Evolutionary conservation across 2,888 invertebrate species (phyloP).

Genomic region (Conus canariensis): DNA sequence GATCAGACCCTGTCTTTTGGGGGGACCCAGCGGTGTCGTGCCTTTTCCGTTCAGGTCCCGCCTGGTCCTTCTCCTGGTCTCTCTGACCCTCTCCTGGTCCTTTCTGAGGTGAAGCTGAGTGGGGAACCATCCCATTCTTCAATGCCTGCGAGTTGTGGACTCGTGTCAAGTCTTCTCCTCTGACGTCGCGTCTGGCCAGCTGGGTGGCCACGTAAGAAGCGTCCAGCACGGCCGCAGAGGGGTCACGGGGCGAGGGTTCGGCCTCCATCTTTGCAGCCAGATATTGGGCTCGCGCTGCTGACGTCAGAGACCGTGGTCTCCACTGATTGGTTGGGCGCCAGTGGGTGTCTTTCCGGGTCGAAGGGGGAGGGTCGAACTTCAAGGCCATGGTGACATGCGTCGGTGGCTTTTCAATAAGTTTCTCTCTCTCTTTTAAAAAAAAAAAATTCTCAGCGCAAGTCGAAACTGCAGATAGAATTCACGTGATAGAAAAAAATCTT

Average conservation of each 20-base stretch:
- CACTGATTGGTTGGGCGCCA: constrained; percentile 18
- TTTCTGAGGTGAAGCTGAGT: not conserved
- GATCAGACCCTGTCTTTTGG: not conserved
- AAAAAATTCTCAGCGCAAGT: too few relatives aligned
- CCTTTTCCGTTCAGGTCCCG: not conserved
- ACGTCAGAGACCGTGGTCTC: not conserved
- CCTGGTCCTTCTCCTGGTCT: not conserved
- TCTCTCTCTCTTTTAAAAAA: too few relatives aligned
- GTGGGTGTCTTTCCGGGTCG: not conserved
- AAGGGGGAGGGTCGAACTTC: not conserved
- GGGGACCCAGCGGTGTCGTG: not conserved
- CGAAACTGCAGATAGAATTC: too few relatives aligned
- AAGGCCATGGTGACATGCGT: not conserved
- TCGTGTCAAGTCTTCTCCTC: not conserved
- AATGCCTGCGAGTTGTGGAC: not conserved
- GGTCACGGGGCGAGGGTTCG: not conserved
- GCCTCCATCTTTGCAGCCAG: not conserved
- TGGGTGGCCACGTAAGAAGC: constrained; percentile 7
- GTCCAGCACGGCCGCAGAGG: not conserved
- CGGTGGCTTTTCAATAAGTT: too few relatives aligned
- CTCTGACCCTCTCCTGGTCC: not conserved
- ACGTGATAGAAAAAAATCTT: too few relatives aligned
- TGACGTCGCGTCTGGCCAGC: not conserved
- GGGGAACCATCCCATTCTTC: not conserved
- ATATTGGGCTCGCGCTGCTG: not conserved